Conservation (phyloP, 92 coral and sea anemone species). For the Porites lobata region DNA sequence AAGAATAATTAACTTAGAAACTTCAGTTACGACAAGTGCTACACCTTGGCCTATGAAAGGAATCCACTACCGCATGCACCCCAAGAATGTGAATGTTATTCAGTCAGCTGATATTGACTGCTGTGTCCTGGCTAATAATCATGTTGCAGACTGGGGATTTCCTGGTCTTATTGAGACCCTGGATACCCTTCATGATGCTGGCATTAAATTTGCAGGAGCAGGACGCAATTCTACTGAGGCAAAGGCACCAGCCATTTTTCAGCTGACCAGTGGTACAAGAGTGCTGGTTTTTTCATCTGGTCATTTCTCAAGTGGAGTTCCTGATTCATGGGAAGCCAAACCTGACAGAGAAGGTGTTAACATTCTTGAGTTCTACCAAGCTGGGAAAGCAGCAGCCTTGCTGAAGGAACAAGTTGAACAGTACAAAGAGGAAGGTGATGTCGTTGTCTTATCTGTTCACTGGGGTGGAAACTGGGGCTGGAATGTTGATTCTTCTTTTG, state of each 20-base stretch:
- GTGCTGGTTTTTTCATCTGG: slow-evolving; percentile 87
- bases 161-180: slow-evolving; percentile 81
- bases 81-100: slow-evolving; percentile 82
- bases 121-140: slow-evolving; percentile 85
- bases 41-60: slow-evolving; percentile 93
- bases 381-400: slow-evolving; percentile 53
- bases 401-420: slow-evolving; percentile 58
- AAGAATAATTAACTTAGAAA: slow-evolving; percentile 85
- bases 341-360: slow-evolving; percentile 75
- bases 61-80: slow-evolving; percentile 92
- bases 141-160: slow-evolving; percentile 91
- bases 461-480: slow-evolving; percentile 98
- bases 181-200: slow-evolving; percentile 63
- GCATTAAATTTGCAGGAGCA: slow-evolving; percentile 80
- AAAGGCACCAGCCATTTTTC: slow-evolving; percentile 79
- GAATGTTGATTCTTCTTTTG: slow-evolving; percentile 68
- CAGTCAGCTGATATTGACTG: slow-evolving; percentile 81
- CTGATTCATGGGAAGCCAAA: slow-evolving; percentile 80
- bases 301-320: slow-evolving; percentile 87
- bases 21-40: slow-evolving; percentile 81
- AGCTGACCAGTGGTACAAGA: slow-evolving; percentile 55
- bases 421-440: slow-evolving; percentile 73
- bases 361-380: slow-evolving; percentile 64
- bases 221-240: slow-evolving; percentile 74
- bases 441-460: slow-evolving; percentile 78